Percentiles rank a stretch among this genome's conserved stretches.
phyloP scores from a whole-genome alignment of 2,888 invertebrate species.

The Spicauda simplicius region DNA sequence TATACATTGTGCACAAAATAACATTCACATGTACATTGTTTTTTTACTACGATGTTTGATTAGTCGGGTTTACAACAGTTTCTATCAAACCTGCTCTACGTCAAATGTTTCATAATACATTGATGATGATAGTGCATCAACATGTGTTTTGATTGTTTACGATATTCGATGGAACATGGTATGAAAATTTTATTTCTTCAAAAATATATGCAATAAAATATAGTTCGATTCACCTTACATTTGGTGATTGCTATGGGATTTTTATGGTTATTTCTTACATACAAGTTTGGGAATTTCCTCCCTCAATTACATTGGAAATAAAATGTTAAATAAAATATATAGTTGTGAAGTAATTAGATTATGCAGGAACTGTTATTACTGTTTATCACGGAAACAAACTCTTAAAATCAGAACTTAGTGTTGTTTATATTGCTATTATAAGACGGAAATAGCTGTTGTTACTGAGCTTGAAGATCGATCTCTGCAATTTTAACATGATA shows the following conservation, averaged over 20 bases:
- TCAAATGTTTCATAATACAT: conserved; percentile 49
- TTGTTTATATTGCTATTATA: no score
- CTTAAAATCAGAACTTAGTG: no score
- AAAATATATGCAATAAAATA: not conserved
- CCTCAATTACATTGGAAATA: no score
- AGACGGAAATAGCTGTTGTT: no score
- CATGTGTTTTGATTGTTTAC: conserved; percentile 67
- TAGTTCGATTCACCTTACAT: not conserved
- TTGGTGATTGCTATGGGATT: not conserved
- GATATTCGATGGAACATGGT: conserved; percentile 51
- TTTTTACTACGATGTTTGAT: conserved; percentile 41
- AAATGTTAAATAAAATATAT: no score
- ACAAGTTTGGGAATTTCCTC: no score
- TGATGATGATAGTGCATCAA: conserved; percentile 48
- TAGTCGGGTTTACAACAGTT: conserved; percentile 22
- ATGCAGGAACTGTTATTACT: no score
- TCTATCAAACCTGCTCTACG: not conserved
- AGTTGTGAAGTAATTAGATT: no score
- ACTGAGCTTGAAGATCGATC: no score
- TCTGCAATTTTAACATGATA: no score
- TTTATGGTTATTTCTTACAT: no score
- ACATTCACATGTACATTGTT: not conserved
- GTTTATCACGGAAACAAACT: no score
- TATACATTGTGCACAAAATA: conserved; percentile 14
- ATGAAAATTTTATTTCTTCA: conserved; percentile 21